A percentile compares a stretch with the other conserved stretches of the same genome.
Conservation (phyloP, 2,888 invertebrate species). For the Mallateleia sp. region DNA sequence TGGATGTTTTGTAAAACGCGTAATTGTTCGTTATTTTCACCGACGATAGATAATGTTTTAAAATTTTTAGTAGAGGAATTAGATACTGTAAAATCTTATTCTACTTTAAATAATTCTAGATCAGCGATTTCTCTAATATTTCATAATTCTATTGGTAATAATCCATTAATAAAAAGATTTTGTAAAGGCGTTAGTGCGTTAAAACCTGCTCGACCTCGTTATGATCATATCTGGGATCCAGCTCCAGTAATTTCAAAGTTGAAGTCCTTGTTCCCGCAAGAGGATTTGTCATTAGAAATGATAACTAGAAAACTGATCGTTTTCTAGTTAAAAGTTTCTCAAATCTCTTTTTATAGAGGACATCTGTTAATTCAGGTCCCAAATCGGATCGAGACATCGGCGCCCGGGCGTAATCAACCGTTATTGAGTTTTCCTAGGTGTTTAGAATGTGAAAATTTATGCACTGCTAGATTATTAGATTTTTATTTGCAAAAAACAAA, state of each 20-base stretch:
- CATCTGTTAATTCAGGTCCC: conserved; percentile 50
- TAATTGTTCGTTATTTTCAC: conserved; percentile 16
- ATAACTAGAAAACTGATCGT: conserved; percentile 62
- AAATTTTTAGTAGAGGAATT: conserved; percentile 40
- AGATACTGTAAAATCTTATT: background rate
- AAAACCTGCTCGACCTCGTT: conserved; percentile 72
- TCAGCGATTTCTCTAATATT: conserved; percentile 1
- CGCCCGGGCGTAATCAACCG: conserved; percentile 39
- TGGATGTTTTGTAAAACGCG: conserved; percentile 44
- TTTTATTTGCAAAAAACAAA: conserved; percentile 34
- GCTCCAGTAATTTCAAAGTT: conserved; percentile 74
- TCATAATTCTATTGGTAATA: background rate
- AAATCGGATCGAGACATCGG: conserved; percentile 24
- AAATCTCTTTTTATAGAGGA: conserved; percentile 42
- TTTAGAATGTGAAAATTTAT: conserved; percentile 36
- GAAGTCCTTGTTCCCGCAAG: background rate
- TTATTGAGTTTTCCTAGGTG: conserved; percentile 42
- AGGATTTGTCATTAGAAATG: conserved; percentile 5
- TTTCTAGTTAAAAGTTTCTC: conserved; percentile 59
- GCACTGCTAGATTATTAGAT: conserved; percentile 9
- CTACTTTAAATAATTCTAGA: background rate
- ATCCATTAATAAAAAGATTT: background rate
- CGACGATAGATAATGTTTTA: conserved; percentile 23
- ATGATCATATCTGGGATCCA: conserved; percentile 79
- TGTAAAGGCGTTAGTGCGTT: background rate